Evolutionary conservation across 2,797 vertebrate species (phyloP), one percentile per base, ranked within the genome.

Genomic region (Cetoscarus ocellatus): DNA sequence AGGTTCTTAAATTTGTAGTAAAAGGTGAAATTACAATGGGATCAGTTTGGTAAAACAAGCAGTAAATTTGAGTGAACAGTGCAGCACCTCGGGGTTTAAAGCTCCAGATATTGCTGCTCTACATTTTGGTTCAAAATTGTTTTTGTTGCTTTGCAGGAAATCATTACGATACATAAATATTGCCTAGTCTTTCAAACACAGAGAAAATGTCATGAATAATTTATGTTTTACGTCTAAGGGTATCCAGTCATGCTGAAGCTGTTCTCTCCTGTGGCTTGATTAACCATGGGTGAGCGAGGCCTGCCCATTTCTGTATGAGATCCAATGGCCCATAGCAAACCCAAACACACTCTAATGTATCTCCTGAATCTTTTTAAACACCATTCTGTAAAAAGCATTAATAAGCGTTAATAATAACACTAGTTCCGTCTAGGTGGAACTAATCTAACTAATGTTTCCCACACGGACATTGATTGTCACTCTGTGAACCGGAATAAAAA

Each of bases 141-240:
- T 39, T 63, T 59, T 73, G 35, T 17, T 39, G 36, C 8, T 72
- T 53, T 56, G 19, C 18, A 66, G 47, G 35, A n/a, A 71, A 58
- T 72, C 13, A 42, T 57, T 38, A 61, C 18, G 57, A 63, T 58
- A 53, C n/a, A 57, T 57, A 56, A 49, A 62, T 62, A 67, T 56
- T 52, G 0, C 11, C 61, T 44, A 6, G 49, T 58, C 7, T 48
- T 50, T 50, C 56, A 35, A n/a, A 62, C 61, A 73, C 63, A 12
- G 71, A 61, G 40, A 60, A 59, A 79, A 68, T 74, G 10, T 49
- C 11, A 63, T 72, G 53, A 77, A 82, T 77, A 59, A 67, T 51
- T 72, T 1, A 43, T 56, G 34, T 63, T 63, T 72, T 15, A 54
- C 10, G 2, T 50, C 13, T 54, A n/a, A 55, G 48, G 62, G 56